A percentile compares a stretch with the other conserved stretches of the same genome.
phyloP scores from a whole-genome alignment of 2,113 vertebrate species.

The Salvator merianae region DNA sequence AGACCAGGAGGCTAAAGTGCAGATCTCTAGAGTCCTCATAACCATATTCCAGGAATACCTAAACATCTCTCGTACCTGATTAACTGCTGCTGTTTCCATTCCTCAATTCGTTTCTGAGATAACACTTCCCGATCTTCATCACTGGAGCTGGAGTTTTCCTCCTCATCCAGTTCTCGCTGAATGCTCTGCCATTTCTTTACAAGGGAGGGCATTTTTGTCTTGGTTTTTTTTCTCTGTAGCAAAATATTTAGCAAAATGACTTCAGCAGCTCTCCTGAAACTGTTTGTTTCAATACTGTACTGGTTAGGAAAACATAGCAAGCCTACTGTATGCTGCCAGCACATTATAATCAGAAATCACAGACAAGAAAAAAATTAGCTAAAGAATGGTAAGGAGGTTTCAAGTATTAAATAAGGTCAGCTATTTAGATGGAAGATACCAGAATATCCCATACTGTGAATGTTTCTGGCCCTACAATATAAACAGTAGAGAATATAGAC shows the following conservation, averaged over 20 bases:
- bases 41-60: too few species aligned
- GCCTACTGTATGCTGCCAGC: not conserved
- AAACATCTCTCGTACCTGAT: conserved; percentile 74
- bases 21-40: too few species aligned
- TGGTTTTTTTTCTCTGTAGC: conserved; percentile 86
- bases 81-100: conserved; percentile 95
- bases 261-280: not conserved
- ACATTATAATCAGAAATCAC: too few species aligned
- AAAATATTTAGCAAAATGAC: accelerated
- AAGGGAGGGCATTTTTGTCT: conserved; percentile 96
- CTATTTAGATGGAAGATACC: not conserved
- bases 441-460: too few species aligned
- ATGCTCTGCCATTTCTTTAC: conserved; percentile 99
- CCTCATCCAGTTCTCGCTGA: conserved; percentile 95
- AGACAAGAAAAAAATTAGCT: not conserved
- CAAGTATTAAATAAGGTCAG: not conserved
- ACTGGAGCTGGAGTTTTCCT: conserved; percentile 94
- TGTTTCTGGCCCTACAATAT: too few species aligned
- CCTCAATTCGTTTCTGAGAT: conserved; percentile 89
- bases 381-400: not conserved
- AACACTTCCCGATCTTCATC: conserved; percentile 90
- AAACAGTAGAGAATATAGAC: too few species aligned
- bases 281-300: not conserved
- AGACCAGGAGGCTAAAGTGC: too few species aligned
- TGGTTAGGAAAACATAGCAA: not conserved